Evolutionary conservation across 2,113 vertebrate genomes (phyloP).

Genomic region (Thryonomys swinderianus): DNA sequence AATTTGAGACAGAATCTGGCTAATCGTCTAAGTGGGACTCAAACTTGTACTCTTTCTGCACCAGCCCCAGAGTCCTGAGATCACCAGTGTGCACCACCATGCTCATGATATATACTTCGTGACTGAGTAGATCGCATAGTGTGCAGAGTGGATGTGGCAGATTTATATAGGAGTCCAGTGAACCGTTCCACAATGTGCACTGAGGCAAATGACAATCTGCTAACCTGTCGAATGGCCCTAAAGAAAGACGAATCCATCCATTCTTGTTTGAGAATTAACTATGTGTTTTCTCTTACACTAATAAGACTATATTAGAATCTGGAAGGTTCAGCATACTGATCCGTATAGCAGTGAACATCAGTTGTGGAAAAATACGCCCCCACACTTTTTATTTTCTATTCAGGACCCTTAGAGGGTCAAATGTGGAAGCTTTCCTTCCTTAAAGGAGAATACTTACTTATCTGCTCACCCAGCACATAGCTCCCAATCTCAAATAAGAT

Average conservation of each 20-base stretch:
- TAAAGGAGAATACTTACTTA: neutral
- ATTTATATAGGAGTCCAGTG: constrained; percentile 28
- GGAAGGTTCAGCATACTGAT: neutral
- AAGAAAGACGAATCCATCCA: constrained; percentile 20
- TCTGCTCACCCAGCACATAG: neutral
- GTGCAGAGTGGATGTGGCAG: neutral
- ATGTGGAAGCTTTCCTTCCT: neutral
- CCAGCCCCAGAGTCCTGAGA: neutral
- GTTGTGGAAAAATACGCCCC: neutral
- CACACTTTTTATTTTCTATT: neutral
- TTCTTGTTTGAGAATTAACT: constrained; percentile 32
- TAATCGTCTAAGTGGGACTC: neutral
- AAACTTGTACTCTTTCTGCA: neutral
- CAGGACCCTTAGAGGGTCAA: neutral
- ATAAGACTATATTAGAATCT: neutral
- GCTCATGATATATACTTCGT: neutral
- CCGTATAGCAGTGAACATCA: neutral
- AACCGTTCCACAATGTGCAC: constrained; percentile 20
- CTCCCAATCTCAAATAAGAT: neutral
- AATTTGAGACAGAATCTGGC: neutral
- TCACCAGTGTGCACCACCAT: neutral
- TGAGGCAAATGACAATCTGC: neutral
- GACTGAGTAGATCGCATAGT: constrained; percentile 61
- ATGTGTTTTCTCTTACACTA: neutral
- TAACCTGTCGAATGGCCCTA: neutral